phyloP scores from a whole-genome alignment of 92 coral and sea anemone genomes.

The Porites lobata region DNA sequence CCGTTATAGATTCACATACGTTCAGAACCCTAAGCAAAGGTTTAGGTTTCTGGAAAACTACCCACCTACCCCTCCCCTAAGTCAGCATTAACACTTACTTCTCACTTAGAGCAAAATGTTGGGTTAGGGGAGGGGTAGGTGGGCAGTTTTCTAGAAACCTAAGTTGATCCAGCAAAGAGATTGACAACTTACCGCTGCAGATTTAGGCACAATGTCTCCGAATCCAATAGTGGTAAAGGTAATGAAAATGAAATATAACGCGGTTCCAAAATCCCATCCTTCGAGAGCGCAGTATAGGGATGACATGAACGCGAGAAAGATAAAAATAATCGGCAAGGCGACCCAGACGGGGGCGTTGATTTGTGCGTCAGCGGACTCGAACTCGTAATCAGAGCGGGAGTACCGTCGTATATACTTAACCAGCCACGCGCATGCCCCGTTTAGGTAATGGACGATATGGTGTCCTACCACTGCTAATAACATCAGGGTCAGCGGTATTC shows the following conservation, averaged over 20 bases:
- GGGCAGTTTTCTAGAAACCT: no score
- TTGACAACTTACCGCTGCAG: conserved; percentile 78
- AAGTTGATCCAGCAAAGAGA: not conserved
- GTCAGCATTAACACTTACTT: no score
- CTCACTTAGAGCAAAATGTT: no score
- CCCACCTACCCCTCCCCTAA: no score
- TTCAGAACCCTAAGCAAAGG: no score
- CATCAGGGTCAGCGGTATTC: conserved; percentile 97
- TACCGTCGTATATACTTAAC: conserved; percentile 71
- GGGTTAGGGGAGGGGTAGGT: no score
- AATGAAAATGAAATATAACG: conserved; percentile 90
- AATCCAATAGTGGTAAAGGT: conserved; percentile 96
- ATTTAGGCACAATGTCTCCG: conserved; percentile 91
- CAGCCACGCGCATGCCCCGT: conserved; percentile 87
- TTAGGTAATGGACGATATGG: conserved; percentile 80
- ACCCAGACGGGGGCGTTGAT: conserved; percentile 94
- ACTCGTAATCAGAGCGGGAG: conserved; percentile 72
- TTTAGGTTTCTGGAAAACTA: no score
- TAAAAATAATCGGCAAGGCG: conserved; percentile 82
- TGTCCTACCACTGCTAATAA: conserved; percentile 90
- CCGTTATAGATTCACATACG: no score
- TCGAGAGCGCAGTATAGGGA: conserved; percentile 86
- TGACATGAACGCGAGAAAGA: conserved; percentile 86
- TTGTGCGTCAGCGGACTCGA: conserved; percentile 78
- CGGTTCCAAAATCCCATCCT: conserved; percentile 95